These are phyloP conservation scores for Polymixis flavicincta DNA, from an alignment of 2,888 invertebrate species.

Conservation along the genomic window DNA sequence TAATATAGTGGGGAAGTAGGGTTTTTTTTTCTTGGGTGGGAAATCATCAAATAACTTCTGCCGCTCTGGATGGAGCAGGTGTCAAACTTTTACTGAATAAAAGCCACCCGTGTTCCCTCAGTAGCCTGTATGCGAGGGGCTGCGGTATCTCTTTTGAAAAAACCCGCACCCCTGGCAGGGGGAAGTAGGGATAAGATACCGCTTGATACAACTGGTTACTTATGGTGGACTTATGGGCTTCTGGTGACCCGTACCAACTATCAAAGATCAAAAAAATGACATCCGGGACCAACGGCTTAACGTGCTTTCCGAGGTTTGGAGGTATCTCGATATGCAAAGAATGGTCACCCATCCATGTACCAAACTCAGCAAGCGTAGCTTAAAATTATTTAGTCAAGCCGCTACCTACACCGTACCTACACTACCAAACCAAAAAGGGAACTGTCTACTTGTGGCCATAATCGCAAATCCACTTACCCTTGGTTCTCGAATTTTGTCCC, in stretches of 20 bases:
- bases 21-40: too few species aligned
- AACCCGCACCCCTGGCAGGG: too few species aligned
- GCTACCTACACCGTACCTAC: background rate
- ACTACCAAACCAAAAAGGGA: slow-evolving; percentile 5
- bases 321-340: too few species aligned
- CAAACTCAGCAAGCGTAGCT: background rate
- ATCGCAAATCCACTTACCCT: slow-evolving; percentile 44
- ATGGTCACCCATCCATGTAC: too few species aligned
- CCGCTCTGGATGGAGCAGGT: too few species aligned
- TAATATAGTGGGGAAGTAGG: too few species aligned
- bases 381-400: background rate
- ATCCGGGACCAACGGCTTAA: background rate
- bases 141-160: too few species aligned
- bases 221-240: background rate
- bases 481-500: slow-evolving; percentile 30
- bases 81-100: too few species aligned
- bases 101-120: too few species aligned
- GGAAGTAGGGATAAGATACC: too few species aligned
- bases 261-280: background rate
- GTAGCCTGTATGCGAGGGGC: too few species aligned
- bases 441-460: slow-evolving; percentile 23
- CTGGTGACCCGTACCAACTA: background rate
- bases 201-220: background rate
- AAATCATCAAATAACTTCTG: too few species aligned
- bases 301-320: background rate